phyloP scores from a whole-genome alignment of 2,888 invertebrate genomes.

The Xanthostigma xanthostigma region DNA sequence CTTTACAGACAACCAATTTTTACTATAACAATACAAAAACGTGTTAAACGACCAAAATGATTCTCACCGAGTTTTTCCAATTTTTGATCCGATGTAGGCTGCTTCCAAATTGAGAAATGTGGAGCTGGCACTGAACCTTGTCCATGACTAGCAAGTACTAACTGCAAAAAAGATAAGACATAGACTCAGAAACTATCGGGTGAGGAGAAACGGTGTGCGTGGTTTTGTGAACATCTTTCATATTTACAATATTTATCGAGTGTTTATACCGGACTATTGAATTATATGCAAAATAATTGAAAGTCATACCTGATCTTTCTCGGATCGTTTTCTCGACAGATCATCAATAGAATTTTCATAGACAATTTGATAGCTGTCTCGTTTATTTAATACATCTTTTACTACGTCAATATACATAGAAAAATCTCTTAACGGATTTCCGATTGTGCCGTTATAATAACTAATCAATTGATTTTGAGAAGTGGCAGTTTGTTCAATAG shows the following conservation, averaged over 20 bases:
- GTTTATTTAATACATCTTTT: conserved; percentile 43
- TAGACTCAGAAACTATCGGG: no score
- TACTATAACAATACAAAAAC: background rate
- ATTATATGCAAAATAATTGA: background rate
- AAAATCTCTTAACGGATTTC: conserved; percentile 41
- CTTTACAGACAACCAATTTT: no score
- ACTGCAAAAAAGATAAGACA: conserved; percentile 13
- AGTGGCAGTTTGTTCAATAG: conserved; percentile 32
- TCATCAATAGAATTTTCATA: conserved; percentile 49
- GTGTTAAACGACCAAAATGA: background rate
- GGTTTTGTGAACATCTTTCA: no score
- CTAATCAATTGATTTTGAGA: conserved; percentile 33
- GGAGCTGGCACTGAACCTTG: background rate
- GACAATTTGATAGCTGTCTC: conserved; percentile 47
- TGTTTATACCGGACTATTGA: no score
- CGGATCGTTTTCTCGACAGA: conserved; percentile 39
- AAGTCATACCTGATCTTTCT: conserved; percentile 41
- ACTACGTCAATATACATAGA: conserved; percentile 49
- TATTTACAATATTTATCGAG: no score
- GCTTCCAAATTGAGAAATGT: conserved; percentile 39
- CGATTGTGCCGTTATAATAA: conserved; percentile 26
- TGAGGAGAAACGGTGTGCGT: no score
- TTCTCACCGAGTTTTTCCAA: conserved; percentile 29
- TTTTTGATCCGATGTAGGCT: conserved; percentile 40
- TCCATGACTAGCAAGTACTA: conserved; percentile 14